Percentiles rank a stretch among this genome's conserved stretches.
Conservation (phyloP, 2,797 vertebrate genomes). For the Siniperca obscura region DNA sequence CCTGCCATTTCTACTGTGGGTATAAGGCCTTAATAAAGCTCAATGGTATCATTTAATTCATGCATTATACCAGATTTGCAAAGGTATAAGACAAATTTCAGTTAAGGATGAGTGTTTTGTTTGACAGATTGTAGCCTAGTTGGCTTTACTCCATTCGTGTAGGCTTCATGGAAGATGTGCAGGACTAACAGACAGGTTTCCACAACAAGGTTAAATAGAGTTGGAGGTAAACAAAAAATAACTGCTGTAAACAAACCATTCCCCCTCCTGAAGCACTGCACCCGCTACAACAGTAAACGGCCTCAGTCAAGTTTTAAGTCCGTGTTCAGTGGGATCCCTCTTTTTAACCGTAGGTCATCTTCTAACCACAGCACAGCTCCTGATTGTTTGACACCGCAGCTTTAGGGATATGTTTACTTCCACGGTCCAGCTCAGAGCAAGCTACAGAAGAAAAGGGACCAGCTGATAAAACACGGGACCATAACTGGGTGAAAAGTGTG, state of each 20-base stretch:
- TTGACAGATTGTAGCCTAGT: neutral
- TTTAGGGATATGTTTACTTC: neutral
- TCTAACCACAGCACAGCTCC: slow-evolving; percentile 9
- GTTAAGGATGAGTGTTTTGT: neutral
- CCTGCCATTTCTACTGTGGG: slow-evolving; percentile 16
- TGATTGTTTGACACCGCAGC: slow-evolving; percentile 16
- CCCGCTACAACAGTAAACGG: neutral
- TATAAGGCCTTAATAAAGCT: slow-evolving; percentile 46
- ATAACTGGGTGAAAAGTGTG: neutral
- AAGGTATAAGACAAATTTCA: neutral
- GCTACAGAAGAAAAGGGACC: slow-evolving; percentile 5
- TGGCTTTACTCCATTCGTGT: slow-evolving; percentile 3
- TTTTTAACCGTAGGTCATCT: neutral
- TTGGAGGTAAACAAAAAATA: slow-evolving; percentile 48
- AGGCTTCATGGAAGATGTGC: slow-evolving; percentile 4
- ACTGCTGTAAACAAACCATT: slow-evolving; percentile 49
- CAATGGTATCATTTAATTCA: slow-evolving; percentile 21
- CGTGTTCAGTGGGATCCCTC: neutral
- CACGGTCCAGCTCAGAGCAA: slow-evolving; percentile 14
- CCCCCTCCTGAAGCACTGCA: slow-evolving; percentile 8
- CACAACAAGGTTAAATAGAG: slow-evolving; percentile 37
- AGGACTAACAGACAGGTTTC: slow-evolving; percentile 6
- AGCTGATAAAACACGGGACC: slow-evolving; percentile 4
- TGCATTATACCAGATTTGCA: slow-evolving; percentile 4
- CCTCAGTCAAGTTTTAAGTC: slow-evolving; percentile 3